phyloP scores from a whole-genome alignment of 2,888 invertebrate species.

The Parasteatoda lunata region DNA sequence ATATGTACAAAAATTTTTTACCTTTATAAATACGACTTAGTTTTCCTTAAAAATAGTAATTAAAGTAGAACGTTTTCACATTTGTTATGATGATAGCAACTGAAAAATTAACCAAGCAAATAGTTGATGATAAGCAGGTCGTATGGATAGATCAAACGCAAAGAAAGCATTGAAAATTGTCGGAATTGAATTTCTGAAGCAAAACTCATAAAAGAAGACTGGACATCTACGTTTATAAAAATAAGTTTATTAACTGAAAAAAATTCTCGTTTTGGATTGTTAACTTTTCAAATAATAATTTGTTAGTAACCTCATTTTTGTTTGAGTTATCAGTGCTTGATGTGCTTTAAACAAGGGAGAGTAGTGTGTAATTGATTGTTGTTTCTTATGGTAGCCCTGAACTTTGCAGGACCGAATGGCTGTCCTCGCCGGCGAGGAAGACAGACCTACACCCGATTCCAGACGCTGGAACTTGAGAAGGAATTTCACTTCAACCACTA shows the following conservation, averaged over 20 bases:
- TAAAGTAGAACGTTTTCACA: not conserved
- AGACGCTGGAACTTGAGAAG: slow-evolving; percentile 97
- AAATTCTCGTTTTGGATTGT: no score
- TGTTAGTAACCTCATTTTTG: no score
- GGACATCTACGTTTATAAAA: no score
- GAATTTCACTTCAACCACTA: slow-evolving; percentile 99
- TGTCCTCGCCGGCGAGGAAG: slow-evolving; percentile 94
- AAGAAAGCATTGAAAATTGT: no score
- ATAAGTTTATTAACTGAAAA: no score
- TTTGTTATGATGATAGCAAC: not conserved
- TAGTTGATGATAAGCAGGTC: no score
- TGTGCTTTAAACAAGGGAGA: not conserved
- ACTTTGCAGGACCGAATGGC: slow-evolving; percentile 88
- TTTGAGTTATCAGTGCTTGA: not conserved
- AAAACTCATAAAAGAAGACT: no score
- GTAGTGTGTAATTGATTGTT: slow-evolving; percentile 41
- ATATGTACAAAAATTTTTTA: not conserved
- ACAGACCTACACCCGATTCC: slow-evolving; percentile 98
- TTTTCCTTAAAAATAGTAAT: not conserved
- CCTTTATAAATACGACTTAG: not conserved
- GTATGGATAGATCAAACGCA: no score
- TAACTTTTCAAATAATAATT: no score
- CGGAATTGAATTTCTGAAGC: no score
- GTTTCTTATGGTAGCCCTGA: slow-evolving; percentile 64
- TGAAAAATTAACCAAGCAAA: not conserved